Evolutionary conservation across 2,113 vertebrate species (phyloP).

Genomic region (Phalacrocorax pelagicus): DNA sequence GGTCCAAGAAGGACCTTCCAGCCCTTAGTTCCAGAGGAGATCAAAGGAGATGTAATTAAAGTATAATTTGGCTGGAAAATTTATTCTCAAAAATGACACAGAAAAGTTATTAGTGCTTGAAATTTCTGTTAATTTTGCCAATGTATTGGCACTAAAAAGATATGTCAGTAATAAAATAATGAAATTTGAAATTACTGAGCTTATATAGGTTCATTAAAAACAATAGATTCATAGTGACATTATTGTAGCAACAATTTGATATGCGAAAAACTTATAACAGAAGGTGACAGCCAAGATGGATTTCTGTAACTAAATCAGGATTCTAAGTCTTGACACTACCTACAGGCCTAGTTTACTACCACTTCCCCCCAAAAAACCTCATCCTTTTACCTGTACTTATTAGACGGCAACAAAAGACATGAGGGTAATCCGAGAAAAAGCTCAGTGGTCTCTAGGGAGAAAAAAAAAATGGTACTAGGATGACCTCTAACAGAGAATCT

Average conservation of each 20-base stretch:
- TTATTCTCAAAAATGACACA: not conserved
- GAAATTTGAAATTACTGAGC: not conserved
- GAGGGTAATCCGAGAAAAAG: not conserved
- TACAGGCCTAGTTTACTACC: accelerated
- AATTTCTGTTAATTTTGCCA: not conserved
- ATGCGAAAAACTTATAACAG: not conserved
- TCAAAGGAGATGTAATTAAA: not conserved
- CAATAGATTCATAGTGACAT: not conserved
- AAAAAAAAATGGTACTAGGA: not conserved
- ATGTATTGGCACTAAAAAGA: not conserved
- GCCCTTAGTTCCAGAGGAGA: not conserved
- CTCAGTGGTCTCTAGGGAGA: not conserved
- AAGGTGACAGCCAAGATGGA: not conserved
- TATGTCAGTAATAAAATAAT: not conserved
- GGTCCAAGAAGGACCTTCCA: not conserved
- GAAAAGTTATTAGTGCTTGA: not conserved
- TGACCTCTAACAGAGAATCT: not conserved
- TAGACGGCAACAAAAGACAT: not conserved
- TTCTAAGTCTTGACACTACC: not conserved
- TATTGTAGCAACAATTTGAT: not conserved
- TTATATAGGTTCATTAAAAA: not conserved
- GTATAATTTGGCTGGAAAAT: not conserved
- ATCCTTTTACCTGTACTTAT: not conserved
- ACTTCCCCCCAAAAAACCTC: accelerated
- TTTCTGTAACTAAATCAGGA: not conserved